Conservation (phyloP, 2,888 invertebrate genomes). For the Chirona hameri region DNA sequence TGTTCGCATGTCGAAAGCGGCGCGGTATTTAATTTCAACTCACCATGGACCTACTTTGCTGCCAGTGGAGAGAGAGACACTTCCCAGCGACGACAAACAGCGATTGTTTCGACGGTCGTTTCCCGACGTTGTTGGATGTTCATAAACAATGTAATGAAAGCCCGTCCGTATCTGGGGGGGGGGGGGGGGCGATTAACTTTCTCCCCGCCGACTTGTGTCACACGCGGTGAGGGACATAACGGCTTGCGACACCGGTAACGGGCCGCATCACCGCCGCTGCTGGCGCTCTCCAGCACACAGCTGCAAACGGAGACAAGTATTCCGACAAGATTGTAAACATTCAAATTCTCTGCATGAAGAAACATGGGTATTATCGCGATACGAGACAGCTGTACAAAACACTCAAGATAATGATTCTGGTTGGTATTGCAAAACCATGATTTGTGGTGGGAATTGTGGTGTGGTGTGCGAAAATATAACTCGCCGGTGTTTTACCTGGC, state of each 20-base stretch:
- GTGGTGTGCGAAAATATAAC: too few species aligned
- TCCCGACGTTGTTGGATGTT: background rate
- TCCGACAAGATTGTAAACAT: too few species aligned
- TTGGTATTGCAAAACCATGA: too few species aligned
- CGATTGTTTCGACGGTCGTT: background rate
- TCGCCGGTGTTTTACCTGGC: too few species aligned
- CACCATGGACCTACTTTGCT: background rate
- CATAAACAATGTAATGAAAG: background rate
- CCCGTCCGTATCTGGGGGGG: background rate
- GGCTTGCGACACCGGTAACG: background rate
- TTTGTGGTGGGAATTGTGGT: too few species aligned
- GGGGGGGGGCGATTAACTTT: background rate
- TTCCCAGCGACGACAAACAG: background rate
- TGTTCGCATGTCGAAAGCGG: background rate
- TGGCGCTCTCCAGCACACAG: background rate
- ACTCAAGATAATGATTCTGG: too few species aligned
- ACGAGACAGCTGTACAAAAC: background rate
- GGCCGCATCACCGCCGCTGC: background rate
- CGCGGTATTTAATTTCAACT: too few species aligned
- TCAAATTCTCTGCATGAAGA: too few species aligned
- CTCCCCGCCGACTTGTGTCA: background rate
- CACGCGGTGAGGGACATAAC: background rate
- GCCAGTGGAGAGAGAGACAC: background rate
- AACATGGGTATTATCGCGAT: background rate
- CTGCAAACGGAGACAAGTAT: background rate